A percentile compares a stretch with the other conserved stretches of the same genome.
phyloP scores from a whole-genome alignment of 2,888 invertebrate genomes.

The Apamea sordens region DNA sequence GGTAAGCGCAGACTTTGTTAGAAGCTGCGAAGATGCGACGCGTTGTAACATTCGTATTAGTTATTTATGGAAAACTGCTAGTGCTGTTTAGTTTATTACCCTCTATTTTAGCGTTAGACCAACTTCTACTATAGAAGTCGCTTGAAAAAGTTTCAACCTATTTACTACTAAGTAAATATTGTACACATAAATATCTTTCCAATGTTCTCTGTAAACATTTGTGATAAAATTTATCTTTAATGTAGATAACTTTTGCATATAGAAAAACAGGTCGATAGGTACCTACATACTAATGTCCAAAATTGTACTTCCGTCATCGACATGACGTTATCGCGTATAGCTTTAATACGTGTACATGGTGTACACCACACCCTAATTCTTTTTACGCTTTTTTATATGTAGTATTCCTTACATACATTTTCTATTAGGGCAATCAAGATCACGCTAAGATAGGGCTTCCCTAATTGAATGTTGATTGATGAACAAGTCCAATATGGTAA shows the following conservation, averaged over 20 bases:
- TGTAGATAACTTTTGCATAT: slow-evolving; percentile 57
- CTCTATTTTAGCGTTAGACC: neutral
- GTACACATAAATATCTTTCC: slow-evolving; percentile 24
- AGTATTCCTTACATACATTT: slow-evolving; percentile 29
- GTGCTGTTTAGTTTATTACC: neutral
- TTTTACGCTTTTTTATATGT: slow-evolving; percentile 3
- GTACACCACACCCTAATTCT: slow-evolving; percentile 42
- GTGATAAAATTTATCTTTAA: slow-evolving; percentile 54
- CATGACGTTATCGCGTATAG: slow-evolving; percentile 37
- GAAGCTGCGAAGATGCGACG: neutral
- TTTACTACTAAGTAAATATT: slow-evolving; percentile 30
- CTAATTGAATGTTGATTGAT: slow-evolving; percentile 50
- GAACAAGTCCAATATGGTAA: slow-evolving; percentile 19
- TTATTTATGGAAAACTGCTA: slow-evolving; percentile 8
- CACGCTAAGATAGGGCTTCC: slow-evolving; percentile 48
- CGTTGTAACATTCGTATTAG: neutral
- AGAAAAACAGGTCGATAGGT: slow-evolving; percentile 51
- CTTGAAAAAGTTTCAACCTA: neutral
- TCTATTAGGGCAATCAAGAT: slow-evolving; percentile 29
- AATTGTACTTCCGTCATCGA: slow-evolving; percentile 39
- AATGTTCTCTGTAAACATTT: slow-evolving; percentile 46
- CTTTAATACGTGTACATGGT: slow-evolving; percentile 23
- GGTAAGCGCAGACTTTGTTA: neutral
- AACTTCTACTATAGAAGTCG: neutral
- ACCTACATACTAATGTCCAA: slow-evolving; percentile 31